phyloP scores from a whole-genome alignment of 2,113 vertebrate genomes.

The Thryonomys swinderianus region DNA sequence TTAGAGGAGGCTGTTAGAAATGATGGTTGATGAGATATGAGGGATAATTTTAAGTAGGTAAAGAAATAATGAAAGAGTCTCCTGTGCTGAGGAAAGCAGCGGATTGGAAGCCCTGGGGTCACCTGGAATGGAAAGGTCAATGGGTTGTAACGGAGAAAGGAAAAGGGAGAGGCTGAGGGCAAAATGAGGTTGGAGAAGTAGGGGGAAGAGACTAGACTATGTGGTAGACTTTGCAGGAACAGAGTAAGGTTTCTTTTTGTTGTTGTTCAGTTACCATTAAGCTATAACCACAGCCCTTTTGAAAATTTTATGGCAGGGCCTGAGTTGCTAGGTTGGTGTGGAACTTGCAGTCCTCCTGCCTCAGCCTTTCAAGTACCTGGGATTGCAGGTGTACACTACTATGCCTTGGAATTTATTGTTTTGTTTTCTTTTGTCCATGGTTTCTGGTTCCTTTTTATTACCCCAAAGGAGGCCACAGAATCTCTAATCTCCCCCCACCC shows the following conservation, averaged over 20 bases:
- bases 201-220: not conserved
- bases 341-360: not conserved
- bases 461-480: not conserved
- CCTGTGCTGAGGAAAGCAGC: not conserved
- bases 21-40: not conserved
- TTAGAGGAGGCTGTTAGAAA: slow-evolving; percentile 25
- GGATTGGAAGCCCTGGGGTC: not conserved
- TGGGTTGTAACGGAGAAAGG: not conserved
- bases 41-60: not conserved
- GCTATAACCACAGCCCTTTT: not conserved
- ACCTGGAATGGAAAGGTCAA: not conserved
- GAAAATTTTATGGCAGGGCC: not conserved
- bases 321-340: not conserved
- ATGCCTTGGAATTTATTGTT: not conserved
- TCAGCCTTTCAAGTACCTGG: not conserved
- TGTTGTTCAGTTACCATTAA: not conserved
- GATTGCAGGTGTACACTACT: not conserved
- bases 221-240: not conserved
- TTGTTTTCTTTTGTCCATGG: not conserved
- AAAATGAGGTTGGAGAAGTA: not conserved
- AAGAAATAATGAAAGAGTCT: not conserved
- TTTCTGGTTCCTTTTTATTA: not conserved
- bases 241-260: slow-evolving; percentile 10
- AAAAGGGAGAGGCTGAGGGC: not conserved
- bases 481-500: not conserved